These are phyloP conservation scores for Arctocebus calabarensis DNA, from an alignment of 2,797 vertebrate species.

Conservation along the genomic window DNA sequence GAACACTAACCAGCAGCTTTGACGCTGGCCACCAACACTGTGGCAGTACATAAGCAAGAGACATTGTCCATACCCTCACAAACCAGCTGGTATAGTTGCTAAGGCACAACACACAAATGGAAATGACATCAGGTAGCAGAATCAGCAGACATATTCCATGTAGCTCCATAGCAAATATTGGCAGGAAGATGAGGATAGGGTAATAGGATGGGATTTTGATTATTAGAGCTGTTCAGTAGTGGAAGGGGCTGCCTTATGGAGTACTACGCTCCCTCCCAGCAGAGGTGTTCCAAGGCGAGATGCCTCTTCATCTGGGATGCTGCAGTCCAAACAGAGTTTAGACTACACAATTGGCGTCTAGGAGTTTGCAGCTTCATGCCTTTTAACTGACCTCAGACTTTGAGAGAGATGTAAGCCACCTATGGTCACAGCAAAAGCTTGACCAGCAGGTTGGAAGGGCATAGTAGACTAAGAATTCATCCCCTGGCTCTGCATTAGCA, in stretches of 20 bases:
- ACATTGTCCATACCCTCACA: background rate
- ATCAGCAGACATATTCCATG: background rate
- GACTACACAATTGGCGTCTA: background rate
- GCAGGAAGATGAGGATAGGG: background rate
- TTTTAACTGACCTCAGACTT: conserved; percentile 57
- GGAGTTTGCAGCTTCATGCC: conserved; percentile 20
- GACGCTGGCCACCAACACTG: background rate
- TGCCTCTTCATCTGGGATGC: background rate
- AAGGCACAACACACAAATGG: background rate
- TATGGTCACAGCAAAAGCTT: background rate
- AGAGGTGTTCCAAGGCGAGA: background rate
- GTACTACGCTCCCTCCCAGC: background rate
- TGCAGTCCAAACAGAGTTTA: background rate
- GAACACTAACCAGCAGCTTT: background rate
- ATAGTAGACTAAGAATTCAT: conserved; percentile 19
- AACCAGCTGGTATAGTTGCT: background rate
- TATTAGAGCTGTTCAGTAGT: background rate
- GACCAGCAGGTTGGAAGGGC: conserved; percentile 53
- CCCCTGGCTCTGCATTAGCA: background rate
- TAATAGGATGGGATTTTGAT: background rate
- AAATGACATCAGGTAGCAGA: conserved; percentile 26
- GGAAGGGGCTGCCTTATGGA: background rate
- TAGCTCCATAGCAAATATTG: conserved; percentile 11
- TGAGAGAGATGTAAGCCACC: conserved; percentile 16
- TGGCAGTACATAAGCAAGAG: background rate